These are phyloP conservation scores for Erpornis zantholeuca DNA, from an alignment of 2,113 vertebrate species.

Conservation along the genomic window DNA sequence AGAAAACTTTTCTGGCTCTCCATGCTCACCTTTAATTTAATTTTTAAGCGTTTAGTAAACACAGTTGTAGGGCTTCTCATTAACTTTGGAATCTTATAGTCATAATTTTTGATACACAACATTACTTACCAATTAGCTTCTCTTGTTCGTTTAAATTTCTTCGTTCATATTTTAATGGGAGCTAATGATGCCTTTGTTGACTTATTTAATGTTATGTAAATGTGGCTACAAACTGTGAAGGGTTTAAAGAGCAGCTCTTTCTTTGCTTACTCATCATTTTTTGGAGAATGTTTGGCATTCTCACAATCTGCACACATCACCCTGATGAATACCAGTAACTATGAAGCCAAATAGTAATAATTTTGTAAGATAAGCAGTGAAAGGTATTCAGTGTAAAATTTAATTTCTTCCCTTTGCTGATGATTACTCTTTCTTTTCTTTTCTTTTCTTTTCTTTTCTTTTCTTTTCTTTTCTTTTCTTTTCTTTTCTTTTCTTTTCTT, in stretches of 20 bases:
- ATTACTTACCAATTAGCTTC: conserved; percentile 99
- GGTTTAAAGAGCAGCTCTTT: conserved; percentile 74
- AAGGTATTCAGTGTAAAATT: conserved; percentile 52
- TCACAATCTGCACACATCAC: conserved; percentile 68
- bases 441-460: background rate
- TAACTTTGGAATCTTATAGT: conserved; percentile 91
- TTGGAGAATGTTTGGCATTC: conserved; percentile 55
- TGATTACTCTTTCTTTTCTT: background rate
- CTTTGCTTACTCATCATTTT: conserved; percentile 80
- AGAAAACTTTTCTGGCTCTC: conserved; percentile 57
- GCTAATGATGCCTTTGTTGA: conserved; percentile 96
- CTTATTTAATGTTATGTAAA: conserved; percentile 88
- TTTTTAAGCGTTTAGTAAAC: conserved; percentile 91
- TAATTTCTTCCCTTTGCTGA: conserved; percentile 22
- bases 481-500: background rate
- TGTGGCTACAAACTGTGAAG: conserved; percentile 84
- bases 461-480: background rate
- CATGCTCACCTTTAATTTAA: conserved; percentile 78
- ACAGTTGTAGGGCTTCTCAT: conserved; percentile 90
- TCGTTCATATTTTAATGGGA: conserved; percentile 97
- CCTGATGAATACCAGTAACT: conserved; percentile 54
- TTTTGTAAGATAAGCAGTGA: conserved; percentile 55
- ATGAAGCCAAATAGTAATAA: conserved; percentile 63
- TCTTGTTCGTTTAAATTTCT: conserved; percentile 95
- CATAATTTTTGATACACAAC: conserved; percentile 97